Base-by-base conservation (phyloP, 2,797 vertebrate genomes). In the Choloepus didactylus region DNA sequence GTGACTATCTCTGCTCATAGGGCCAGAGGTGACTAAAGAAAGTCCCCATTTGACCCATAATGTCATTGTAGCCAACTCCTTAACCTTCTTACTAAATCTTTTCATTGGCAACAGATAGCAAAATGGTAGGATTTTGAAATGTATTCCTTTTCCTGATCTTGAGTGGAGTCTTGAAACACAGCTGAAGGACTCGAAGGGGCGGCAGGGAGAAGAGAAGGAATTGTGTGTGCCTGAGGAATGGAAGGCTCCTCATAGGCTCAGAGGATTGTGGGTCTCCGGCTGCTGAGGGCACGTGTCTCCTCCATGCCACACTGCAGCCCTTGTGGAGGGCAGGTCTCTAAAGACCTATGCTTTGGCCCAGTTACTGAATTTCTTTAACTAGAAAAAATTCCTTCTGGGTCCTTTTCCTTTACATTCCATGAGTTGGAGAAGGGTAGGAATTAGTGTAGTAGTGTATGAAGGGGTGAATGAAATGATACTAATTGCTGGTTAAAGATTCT, bases 111-210 rank as follows among this genome's bases (percentile, higher is more conserved):
- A 85, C 44, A 60, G 77, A 31, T 44, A 77, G 56, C 49, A 95
- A 92, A 87, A 51, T 51, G 79, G 35, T 88, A 69, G 83, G 29
- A 35, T 81, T 92, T 92, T 80, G 59, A 95, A 86, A 83, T 90
- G 23, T 69, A 23, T 94, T 92, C 51, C 25, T 90, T 75, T 94
- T 91, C 70, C 44, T 27, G 56, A 44, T 80, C 27, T 44, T 80
- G n/a, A 72, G 9, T 44, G 15, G 60, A 12, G 1, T 62, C 25
- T 56, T 92, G 38, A 72, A 56, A 21, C 38, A 1, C 70, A n/a
- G 77, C 23, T 38, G 66, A 86, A 94, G 56, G 59, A 64, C 59
- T 84, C 49, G n/a, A 35, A 72, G 67, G 49, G 56, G 11, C 0
- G 38, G 11, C 41, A 70, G 83, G 44, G 84, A 84, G 12, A 76